Evolutionary conservation across 2,888 invertebrate species (phyloP), one percentile per base, ranked within the genome.

Genomic region (Rhagium mordax): DNA sequence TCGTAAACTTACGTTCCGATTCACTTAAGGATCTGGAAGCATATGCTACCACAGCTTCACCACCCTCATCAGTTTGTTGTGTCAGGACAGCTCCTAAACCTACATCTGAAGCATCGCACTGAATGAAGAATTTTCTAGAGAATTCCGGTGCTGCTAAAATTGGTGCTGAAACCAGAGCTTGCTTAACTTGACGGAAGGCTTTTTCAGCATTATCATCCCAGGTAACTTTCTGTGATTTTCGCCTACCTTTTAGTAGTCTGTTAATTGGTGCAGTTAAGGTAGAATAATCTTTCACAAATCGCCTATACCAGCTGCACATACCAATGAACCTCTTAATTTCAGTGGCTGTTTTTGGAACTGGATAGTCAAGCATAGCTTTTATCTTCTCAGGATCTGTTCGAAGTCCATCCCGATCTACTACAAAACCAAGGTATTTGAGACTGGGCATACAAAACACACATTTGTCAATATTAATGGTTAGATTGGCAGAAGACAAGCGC

Each of bases 41-140:
- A 71, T 77, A 82, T 3, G 75, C 76, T 10, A 83, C 78, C 0
- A 78, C 75, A 16, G 59, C 59, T 62, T 83, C 80, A 18, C 33
- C 55, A 4, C 55, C 75, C 41, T 77, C 74, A 18, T 48, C 21
- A 27, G 10, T 41, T 8, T 24, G 24, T 51, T 75, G 75, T 1
- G 71, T 71, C 10, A 74, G 66, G 13, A 71, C 7, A 7, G 15
- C n/a, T 5, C 48, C 65, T 10, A 61, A 72, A 18, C 75, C 68
- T 1, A 24, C 24, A 51, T 74, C 61, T 6, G 78, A 78, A 5
- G 85, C 85, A 73, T 86, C 85, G 21, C 71, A 72, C 49, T 77
- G 71, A 0, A 83, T 29, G n/a, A 60, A 48, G 57, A 81, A 83
- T 0, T 74, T 70, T 66, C 68, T 29, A 1, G 60, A n/a, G 60